Conservation (phyloP, 2,888 invertebrate species). For the Rhingia rostrata region DNA sequence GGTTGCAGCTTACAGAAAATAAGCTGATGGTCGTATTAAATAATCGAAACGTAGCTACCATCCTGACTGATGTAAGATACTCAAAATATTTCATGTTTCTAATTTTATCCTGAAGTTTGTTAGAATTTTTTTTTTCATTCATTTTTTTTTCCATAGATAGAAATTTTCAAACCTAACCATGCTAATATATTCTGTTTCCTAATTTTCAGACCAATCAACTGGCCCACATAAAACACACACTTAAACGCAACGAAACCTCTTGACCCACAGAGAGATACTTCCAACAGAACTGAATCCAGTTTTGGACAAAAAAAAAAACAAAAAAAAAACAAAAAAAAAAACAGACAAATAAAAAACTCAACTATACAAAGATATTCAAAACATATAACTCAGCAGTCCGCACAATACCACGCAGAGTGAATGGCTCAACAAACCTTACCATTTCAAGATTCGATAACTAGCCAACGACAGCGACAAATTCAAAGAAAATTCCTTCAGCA, state of each 20-base stretch:
- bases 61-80: too few species aligned
- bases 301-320: not conserved
- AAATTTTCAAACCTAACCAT: too few species aligned
- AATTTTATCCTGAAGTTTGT: too few species aligned
- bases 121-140: too few species aligned
- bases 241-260: not conserved
- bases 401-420: conserved; percentile 30
- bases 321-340: not conserved
- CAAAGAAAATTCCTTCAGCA: conserved; percentile 26
- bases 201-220: not conserved
- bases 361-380: too few species aligned
- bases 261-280: too few species aligned
- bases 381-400: not conserved
- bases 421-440: conserved; percentile 39
- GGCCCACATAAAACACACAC: not conserved
- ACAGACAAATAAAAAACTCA: conserved; percentile 9
- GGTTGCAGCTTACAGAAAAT: too few species aligned
- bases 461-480: conserved; percentile 24
- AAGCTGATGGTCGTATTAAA: too few species aligned
- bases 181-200: too few species aligned
- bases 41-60: too few species aligned
- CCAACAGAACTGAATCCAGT: not conserved
- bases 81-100: too few species aligned
- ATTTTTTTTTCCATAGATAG: too few species aligned
- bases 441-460: conserved; percentile 4